These are phyloP conservation scores for Zapornia atra DNA, from an alignment of 2,113 vertebrate species.

Conservation along the genomic window DNA sequence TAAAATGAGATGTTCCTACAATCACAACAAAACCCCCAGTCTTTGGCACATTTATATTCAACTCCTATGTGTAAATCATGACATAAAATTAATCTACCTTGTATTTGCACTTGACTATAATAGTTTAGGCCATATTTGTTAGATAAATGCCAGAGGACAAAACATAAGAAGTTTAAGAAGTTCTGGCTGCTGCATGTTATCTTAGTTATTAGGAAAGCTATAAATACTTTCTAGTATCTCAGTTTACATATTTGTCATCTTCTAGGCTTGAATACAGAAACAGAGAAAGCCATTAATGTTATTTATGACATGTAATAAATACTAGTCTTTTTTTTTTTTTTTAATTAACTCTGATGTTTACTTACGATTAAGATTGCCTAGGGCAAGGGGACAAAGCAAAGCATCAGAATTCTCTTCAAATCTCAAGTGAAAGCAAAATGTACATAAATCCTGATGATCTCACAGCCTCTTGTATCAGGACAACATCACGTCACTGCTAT, in stretches of 20 bases:
- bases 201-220: neutral
- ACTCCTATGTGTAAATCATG: neutral
- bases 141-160: neutral
- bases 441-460: neutral
- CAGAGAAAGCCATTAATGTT: neutral
- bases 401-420: neutral
- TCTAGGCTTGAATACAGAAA: neutral
- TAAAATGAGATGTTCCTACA: neutral
- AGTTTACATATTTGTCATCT: neutral
- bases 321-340: neutral
- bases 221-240: neutral
- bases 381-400: neutral
- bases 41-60: neutral
- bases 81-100: neutral
- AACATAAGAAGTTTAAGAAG: neutral
- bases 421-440: neutral
- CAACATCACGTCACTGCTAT: neutral
- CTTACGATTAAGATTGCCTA: neutral
- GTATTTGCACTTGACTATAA: neutral
- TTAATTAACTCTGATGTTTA: slow-evolving; percentile 2
- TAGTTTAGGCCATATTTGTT: neutral
- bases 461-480: neutral
- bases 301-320: neutral
- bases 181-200: neutral
- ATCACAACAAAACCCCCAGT: neutral